These are phyloP conservation scores for Syrphus vitripennis DNA, from an alignment of 2,888 invertebrate genomes.

Conservation along the genomic window DNA sequence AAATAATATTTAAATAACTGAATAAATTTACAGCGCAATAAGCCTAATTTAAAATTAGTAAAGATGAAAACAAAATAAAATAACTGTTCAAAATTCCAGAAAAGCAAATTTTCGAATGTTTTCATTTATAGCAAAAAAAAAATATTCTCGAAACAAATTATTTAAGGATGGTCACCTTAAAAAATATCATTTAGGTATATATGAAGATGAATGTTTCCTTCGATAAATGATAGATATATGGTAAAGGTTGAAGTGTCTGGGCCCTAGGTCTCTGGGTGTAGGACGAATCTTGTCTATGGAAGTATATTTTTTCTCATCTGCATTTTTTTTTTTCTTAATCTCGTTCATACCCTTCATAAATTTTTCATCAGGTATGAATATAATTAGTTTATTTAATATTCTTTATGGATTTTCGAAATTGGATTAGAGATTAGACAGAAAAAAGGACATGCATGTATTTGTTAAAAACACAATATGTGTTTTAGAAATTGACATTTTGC, in stretches of 20 bases:
- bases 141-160: not conserved
- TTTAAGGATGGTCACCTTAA: not conserved
- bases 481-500: too few species aligned
- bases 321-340: constrained; percentile 13
- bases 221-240: constrained; percentile 23
- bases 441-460: not conserved
- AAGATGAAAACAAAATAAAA: too few species aligned
- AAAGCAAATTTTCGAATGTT: too few species aligned
- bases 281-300: constrained; percentile 46
- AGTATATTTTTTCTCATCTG: constrained; percentile 39
- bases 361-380: constrained; percentile 32
- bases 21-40: too few species aligned
- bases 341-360: constrained; percentile 41
- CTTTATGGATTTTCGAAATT: not conserved
- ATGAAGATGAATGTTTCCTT: constrained; percentile 9
- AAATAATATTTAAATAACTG: too few species aligned
- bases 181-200: not conserved
- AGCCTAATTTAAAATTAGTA: too few species aligned
- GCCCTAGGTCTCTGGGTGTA: constrained; percentile 20
- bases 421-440: not conserved
- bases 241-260: constrained; percentile 25
- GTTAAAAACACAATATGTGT: too few species aligned
- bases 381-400: constrained; percentile 16
- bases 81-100: too few species aligned
- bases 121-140: not conserved